phyloP scores from a whole-genome alignment of 2,113 vertebrate species.

The Nothoprocta pentlandii region DNA sequence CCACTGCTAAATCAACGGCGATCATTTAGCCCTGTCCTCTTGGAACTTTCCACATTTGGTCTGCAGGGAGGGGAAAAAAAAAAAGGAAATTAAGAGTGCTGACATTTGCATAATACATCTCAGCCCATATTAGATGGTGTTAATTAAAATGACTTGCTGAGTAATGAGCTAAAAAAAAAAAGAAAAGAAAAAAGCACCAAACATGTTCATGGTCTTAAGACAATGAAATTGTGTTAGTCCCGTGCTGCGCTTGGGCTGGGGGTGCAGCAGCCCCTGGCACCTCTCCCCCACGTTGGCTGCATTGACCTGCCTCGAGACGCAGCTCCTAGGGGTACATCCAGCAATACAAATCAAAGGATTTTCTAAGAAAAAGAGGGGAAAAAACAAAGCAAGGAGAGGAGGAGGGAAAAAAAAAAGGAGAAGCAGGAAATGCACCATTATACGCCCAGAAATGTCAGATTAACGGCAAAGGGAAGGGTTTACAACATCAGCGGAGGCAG shows the following conservation, averaged over 20 bases:
- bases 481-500: background rate
- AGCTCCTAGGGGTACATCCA: accelerated
- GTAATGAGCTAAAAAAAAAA: background rate
- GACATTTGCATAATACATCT: constrained; percentile 52
- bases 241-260: background rate
- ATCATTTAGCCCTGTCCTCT: background rate
- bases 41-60: background rate
- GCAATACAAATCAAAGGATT: background rate
- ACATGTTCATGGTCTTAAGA: background rate
- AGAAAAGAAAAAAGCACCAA: too few relatives aligned
- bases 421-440: accelerated
- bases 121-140: constrained; percentile 19
- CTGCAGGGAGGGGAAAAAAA: background rate
- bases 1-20: background rate
- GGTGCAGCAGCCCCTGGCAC: background rate
- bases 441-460: background rate
- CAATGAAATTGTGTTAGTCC: background rate
- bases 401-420: accelerated
- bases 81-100: constrained; percentile 9
- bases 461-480: background rate
- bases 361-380: background rate
- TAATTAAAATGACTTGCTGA: constrained; percentile 69
- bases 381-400: background rate
- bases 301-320: accelerated
- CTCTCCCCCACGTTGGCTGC: accelerated